A percentile compares a stretch with the other conserved stretches of the same genome.
Conservation (phyloP, 2,888 invertebrate genomes). For the Platycheirus albimanus region DNA sequence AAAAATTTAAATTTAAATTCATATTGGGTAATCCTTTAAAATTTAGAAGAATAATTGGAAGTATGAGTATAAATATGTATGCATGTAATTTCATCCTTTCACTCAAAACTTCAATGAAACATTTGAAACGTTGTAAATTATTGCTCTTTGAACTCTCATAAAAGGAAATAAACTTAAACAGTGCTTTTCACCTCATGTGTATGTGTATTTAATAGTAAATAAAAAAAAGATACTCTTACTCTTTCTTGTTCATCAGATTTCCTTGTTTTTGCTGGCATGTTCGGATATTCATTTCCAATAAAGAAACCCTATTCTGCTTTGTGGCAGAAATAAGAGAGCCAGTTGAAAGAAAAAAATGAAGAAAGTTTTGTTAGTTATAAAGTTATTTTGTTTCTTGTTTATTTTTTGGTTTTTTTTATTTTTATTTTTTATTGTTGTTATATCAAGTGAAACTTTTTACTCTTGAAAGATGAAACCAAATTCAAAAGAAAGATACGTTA, state of each 20-base stretch:
- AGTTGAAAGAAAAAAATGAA: constrained; percentile 3
- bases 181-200: background rate
- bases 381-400: constrained; percentile 38
- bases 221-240: background rate
- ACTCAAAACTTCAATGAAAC: background rate
- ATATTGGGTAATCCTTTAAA: too few species aligned
- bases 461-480: constrained; percentile 21
- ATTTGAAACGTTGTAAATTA: background rate
- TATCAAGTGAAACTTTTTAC: background rate
- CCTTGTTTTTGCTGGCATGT: background rate
- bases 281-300: constrained; percentile 3
- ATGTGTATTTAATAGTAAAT: background rate
- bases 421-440: too few species aligned
- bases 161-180: background rate
- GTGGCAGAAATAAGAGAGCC: constrained; percentile 29
- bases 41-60: too few species aligned
- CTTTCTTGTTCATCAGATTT: constrained; percentile 3
- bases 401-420: constrained; percentile 13
- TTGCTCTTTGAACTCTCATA: background rate
- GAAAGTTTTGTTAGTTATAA: constrained; percentile 61
- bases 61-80: too few species aligned
- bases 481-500: too few species aligned
- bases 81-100: background rate
- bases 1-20: too few species aligned
- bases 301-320: background rate